Percentiles rank a stretch among this genome's conserved stretches.
Evolutionary conservation across 2,113 vertebrate genomes (phyloP).

Genomic region (Cyphomyrus plagiostoma): DNA sequence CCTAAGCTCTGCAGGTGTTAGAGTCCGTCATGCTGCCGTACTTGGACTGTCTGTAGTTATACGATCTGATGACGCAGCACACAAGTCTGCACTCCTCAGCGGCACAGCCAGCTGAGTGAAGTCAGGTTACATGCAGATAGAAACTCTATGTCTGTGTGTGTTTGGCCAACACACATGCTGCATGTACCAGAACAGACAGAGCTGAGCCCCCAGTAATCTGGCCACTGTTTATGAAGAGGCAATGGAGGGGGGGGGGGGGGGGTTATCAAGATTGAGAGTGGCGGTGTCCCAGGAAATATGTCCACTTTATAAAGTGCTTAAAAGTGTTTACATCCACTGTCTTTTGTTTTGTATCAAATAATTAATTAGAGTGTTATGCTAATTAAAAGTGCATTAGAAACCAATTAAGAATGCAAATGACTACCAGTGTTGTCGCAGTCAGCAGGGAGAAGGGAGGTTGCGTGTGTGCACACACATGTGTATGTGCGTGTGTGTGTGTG

Average conservation of each 20-base stretch:
- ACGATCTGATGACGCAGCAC: background rate
- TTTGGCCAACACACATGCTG: background rate
- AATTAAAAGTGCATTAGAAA: slow-evolving; percentile 73
- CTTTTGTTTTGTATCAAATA: slow-evolving; percentile 68
- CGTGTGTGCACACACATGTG: background rate
- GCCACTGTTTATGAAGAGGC: background rate
- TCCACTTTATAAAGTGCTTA: slow-evolving; percentile 57
- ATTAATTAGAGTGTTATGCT: slow-evolving; percentile 68
- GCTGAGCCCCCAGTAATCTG: background rate
- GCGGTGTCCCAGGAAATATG: slow-evolving; percentile 52
- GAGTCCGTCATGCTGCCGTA: background rate
- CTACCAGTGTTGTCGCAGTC: slow-evolving; percentile 50
- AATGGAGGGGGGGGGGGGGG: too few species aligned
- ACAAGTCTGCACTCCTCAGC: background rate
- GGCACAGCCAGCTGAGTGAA: background rate
- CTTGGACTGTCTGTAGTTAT: background rate
- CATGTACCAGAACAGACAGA: background rate
- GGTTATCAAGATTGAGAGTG: background rate
- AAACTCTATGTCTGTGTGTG: background rate
- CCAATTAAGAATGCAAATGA: slow-evolving; percentile 71
- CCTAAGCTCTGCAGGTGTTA: background rate
- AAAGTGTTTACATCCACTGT: slow-evolving; percentile 69
- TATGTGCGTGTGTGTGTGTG: background rate
- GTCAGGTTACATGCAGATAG: background rate
- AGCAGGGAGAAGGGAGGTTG: slow-evolving; percentile 34